Evolutionary conservation across 2,113 vertebrate genomes (phyloP).

Genomic region (Leptodactylus fuscus): DNA sequence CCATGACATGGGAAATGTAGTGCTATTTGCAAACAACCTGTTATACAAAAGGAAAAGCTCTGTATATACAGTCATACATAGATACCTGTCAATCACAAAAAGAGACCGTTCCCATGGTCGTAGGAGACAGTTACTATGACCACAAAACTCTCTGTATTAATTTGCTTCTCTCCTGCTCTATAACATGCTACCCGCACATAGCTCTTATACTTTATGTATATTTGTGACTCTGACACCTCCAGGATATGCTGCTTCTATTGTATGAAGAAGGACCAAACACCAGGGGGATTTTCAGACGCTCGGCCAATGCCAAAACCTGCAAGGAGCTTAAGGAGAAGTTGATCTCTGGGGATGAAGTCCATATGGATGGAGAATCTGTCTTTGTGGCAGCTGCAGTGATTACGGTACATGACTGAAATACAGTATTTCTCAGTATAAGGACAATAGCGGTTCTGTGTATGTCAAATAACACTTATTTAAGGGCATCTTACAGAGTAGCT

Average conservation of each 20-base stretch:
- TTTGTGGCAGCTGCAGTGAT: conserved; percentile 81
- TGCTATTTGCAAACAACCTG: too few species aligned
- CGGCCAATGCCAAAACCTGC: conserved; percentile 80
- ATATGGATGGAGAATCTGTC: conserved; percentile 76
- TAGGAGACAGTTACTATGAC: too few species aligned
- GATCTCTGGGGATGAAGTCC: conserved; percentile 74
- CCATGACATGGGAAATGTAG: too few species aligned
- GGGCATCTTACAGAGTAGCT: not conserved
- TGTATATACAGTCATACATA: too few species aligned
- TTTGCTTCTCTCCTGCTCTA: too few species aligned
- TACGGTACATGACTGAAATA: conserved; percentile 70
- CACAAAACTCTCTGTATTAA: too few species aligned
- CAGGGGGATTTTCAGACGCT: conserved; percentile 79
- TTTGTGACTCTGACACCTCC: conserved; percentile 18
- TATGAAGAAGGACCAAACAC: conserved; percentile 78
- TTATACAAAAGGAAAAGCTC: too few species aligned
- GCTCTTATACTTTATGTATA: too few species aligned
- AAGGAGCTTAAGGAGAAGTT: conserved; percentile 80
- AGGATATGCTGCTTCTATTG: conserved; percentile 79
- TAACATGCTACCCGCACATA: too few species aligned
- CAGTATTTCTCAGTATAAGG: not conserved
- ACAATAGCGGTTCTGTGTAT: not conserved
- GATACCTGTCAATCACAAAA: too few species aligned
- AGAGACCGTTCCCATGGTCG: too few species aligned
- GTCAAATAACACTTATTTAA: not conserved